Evolutionary conservation across 2,113 vertebrate genomes (phyloP).

Genomic region (Carollia perspicillata): DNA sequence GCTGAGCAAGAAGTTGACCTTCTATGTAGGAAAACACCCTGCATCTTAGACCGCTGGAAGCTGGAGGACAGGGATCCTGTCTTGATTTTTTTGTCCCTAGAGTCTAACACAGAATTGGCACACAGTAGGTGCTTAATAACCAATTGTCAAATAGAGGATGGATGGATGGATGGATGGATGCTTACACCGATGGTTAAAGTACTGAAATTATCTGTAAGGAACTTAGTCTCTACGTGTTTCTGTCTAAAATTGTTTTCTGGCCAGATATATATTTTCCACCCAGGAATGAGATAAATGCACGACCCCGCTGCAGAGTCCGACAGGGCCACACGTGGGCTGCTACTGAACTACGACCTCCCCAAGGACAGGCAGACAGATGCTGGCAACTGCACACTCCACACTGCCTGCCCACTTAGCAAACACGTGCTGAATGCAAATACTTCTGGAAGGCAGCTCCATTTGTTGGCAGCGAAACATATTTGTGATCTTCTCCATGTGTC

Average conservation of each 20-base stretch:
- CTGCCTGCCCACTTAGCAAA: not conserved
- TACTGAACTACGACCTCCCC: not conserved
- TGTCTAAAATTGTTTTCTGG: not conserved
- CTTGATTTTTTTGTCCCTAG: not conserved
- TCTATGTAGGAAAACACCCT: slow-evolving; percentile 30
- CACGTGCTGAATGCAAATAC: not conserved
- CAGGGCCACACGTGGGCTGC: not conserved
- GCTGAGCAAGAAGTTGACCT: not conserved
- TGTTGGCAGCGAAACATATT: not conserved
- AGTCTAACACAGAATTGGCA: not conserved
- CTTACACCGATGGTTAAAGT: not conserved
- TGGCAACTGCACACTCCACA: not conserved
- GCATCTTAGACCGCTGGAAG: not conserved
- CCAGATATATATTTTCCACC: not conserved
- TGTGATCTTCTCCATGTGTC: not conserved
- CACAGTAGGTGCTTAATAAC: not conserved
- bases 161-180: not conserved
- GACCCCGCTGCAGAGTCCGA: not conserved
- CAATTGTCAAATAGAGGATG: not conserved
- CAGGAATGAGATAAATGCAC: not conserved
- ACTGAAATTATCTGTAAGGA: not conserved
- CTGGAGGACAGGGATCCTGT: not conserved
- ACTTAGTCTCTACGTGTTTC: not conserved
- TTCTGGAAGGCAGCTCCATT: not conserved
- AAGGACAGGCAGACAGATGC: not conserved